Evolutionary conservation across 2,888 invertebrate species (phyloP).

Genomic region (Bursaphelenchus okinawaensis): DNA sequence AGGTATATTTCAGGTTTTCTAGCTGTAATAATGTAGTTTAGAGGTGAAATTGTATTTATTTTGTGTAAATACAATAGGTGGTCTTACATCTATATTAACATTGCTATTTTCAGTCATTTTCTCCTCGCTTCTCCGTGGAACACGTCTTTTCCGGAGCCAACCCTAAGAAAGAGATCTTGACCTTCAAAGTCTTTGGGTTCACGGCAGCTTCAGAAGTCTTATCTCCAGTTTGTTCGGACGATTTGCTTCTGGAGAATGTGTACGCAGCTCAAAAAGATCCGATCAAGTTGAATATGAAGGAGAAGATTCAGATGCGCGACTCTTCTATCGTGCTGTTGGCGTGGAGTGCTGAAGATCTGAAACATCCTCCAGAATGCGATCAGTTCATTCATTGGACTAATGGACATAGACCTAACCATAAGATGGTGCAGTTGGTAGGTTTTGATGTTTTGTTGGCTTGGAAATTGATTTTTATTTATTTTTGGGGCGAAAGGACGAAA

Average conservation of each 20-base stretch:
- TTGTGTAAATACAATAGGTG: too few species aligned
- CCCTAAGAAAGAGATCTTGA: not conserved
- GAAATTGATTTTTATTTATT: too few species aligned
- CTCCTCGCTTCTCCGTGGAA: not conserved
- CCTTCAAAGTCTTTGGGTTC: not conserved
- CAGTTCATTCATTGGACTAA: not conserved
- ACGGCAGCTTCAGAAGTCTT: not conserved
- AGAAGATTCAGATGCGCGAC: not conserved
- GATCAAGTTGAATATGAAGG: not conserved
- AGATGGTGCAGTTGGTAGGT: not conserved
- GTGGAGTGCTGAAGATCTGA: not conserved
- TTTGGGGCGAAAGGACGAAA: too few species aligned
- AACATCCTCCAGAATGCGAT: not conserved
- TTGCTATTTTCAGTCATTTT: not conserved
- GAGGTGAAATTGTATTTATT: too few species aligned
- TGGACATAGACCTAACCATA: not conserved
- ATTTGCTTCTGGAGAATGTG: not conserved
- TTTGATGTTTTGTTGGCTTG: too few species aligned
- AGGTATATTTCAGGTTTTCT: too few species aligned
- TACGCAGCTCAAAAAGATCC: not conserved
- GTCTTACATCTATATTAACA: too few species aligned
- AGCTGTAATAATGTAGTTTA: too few species aligned
- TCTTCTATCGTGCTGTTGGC: not conserved
- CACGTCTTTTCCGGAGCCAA: not conserved
- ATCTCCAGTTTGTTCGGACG: not conserved